phyloP scores from a whole-genome alignment of 1,140 invertebrate genomes.

The Globodera ellingtonae region DNA sequence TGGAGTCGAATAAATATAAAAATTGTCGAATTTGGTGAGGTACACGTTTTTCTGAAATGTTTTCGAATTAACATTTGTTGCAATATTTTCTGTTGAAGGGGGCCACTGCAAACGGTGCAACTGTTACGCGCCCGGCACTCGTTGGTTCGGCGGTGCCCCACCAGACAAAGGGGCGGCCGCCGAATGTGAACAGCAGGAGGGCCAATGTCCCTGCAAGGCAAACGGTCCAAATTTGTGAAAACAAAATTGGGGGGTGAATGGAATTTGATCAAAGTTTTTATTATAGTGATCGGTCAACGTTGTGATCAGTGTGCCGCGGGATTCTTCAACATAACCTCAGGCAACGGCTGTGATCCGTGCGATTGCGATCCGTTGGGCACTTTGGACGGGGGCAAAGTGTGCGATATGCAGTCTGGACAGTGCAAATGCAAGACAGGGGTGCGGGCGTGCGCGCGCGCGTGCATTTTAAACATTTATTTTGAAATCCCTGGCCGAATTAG shows the following conservation, averaged over 20 bases:
- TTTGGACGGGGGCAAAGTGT: constrained; percentile 73
- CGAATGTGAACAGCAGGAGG: constrained; percentile 78
- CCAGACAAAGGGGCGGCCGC: background rate
- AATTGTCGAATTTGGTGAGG: too few species aligned
- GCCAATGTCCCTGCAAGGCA: constrained; percentile 80
- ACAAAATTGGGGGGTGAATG: too few species aligned
- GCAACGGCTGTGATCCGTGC: constrained; percentile 78
- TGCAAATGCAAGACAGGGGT: constrained; percentile 79
- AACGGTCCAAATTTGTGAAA: background rate
- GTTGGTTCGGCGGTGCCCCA: constrained; percentile 42
- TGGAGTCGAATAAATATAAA: too few species aligned
- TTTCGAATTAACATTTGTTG: background rate
- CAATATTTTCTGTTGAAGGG: background rate
- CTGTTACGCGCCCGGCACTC: constrained; percentile 81
- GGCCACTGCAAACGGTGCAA: constrained; percentile 56
- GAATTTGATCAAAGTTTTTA: too few species aligned
- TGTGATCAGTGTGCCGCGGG: constrained; percentile 66
- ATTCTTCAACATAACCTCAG: constrained; percentile 75
- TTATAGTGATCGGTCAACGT: too few species aligned
- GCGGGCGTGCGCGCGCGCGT: constrained; percentile 61
- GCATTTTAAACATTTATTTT: background rate
- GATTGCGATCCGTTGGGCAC: constrained; percentile 84
- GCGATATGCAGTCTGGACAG: constrained; percentile 79
- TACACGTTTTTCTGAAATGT: too few species aligned
- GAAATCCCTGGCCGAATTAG: constrained; percentile 11